These are phyloP conservation scores for Morelia viridis DNA, from an alignment of 2,797 vertebrate species.

Conservation along the genomic window DNA sequence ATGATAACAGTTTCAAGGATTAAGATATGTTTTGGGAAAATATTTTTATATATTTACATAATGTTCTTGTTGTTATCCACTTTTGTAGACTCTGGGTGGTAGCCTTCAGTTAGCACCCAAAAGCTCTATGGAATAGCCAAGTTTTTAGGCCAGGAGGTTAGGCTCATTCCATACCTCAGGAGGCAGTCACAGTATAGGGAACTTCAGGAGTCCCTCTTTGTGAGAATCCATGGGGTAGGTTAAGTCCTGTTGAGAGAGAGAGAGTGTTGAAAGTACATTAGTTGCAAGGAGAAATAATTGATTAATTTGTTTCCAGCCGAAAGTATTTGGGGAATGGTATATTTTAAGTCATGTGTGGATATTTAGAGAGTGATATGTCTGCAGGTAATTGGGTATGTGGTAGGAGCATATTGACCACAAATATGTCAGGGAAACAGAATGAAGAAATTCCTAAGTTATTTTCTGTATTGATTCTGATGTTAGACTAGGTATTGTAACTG, in stretches of 20 bases:
- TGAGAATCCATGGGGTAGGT: neutral
- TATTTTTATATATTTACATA: neutral
- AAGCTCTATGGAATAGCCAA: neutral
- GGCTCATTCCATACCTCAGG: neutral
- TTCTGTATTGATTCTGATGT: neutral
- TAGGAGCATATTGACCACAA: neutral
- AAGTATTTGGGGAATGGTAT: neutral
- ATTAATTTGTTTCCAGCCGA: neutral
- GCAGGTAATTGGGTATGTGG: neutral
- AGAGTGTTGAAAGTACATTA: neutral
- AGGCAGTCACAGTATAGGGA: neutral
- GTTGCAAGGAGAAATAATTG: conserved; percentile 1
- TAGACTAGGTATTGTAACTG: neutral
- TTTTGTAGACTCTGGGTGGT: neutral
- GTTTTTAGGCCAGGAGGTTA: neutral
- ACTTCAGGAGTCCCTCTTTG: neutral
- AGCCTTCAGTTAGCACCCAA: neutral
- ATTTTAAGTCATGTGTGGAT: neutral
- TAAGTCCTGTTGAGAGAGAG: neutral
- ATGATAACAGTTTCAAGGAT: conserved; percentile 44
- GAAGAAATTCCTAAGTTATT: neutral
- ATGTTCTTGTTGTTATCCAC: neutral
- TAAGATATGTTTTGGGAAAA: neutral
- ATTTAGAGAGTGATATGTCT: neutral
- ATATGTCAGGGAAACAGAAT: neutral